Evolutionary conservation across 1,140 invertebrate genomes (phyloP), one percentile per base, ranked within the genome.

Genomic region (Dendroctonus ponderosae): DNA sequence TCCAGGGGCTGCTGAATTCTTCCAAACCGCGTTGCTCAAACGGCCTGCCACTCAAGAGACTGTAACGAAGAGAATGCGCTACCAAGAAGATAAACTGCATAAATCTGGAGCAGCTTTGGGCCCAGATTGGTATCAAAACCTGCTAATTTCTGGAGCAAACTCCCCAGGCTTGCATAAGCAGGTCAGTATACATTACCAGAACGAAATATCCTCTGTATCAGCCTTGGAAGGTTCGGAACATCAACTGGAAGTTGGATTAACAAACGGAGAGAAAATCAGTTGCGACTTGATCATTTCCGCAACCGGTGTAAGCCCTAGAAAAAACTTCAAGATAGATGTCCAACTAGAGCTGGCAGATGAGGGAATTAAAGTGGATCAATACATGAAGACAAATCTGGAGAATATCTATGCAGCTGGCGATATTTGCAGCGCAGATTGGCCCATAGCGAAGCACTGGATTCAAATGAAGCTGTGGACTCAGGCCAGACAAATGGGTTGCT

Each of bases 391-490:
- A 11, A 89, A 87, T 46, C 72, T 90, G 9, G 71, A 72, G 48
- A 85, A 93, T 79, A 85, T 99, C 12, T 99, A 89, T 85, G 96
- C 96, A 12, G 96, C 96, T 56, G 97, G 97, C 7, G 97, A 99
- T 85, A 88, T 94, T 7, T 97, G 94, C 74, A 85, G 84, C 68
- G 88, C 90, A 39, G 78, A 78, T 39, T 98, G 97, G 96, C 76
- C 85, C 12, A 74, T 80, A 57, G 85, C 93, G 0, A 77, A 83
- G 44, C 91, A 97, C 76, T 99, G 97, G 97, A 91, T 97, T 79
- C 96, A 98, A 81, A 95, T 99, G 90, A 83, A 95, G 53, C 78
- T 99, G 2, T 99, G 97, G 97, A 95, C 94, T 5, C 97, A 99
- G 82, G 97, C 97, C 0, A 80, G 94, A 67, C 95, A 98, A 81